Evolutionary conservation across 35 echinoderm and acorn worm genomes (phyloP), one percentile per base, ranked within the genome.

Genomic region (Stichopus chloronotus): DNA sequence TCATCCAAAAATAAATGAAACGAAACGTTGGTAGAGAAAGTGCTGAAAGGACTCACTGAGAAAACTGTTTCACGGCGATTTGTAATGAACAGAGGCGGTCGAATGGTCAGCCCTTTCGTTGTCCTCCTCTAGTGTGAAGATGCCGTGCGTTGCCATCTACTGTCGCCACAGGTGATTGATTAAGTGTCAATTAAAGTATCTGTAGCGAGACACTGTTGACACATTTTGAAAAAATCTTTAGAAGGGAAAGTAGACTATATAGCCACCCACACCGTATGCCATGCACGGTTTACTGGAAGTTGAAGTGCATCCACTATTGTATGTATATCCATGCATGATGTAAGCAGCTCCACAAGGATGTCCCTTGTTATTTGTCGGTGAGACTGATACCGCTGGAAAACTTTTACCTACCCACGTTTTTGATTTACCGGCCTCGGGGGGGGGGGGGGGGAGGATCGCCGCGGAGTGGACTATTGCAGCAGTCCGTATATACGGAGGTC

Each of bases 1-100:
- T 14, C 12, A 16, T 20, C 22, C 69, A 74, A 74, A 21, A 74
- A 21, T 14, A 19, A 74, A 74, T 74, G 69, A 74, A 74, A 20
- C 69, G 69, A 74, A n/a, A 7, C 69, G 17, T 20, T 20, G 4
- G 4, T 5, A 19, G 22, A 19, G 22, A 21, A 7, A 7, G 19
- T 1, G 13, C 6, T 74, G 6, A 74, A 14, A 20, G 11, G n/a
- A 20, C 5, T 72, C 16, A 5, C 19, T 21, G 52, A 85, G 7
- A 20, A 57, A 58, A 56, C 57, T 58, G 57, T 9, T 53, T 85
- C 55, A 85, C 82, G 82, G 82, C 56, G 82, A 85, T 8, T 85
- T 56, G 55, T 85, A 85, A 85, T 85, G 55, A 85, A 85, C 25
- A 74, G 69, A 19, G 69, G 7, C 69, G 13, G 22, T 20, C 17